phyloP scores from a whole-genome alignment of 2,113 vertebrate species.

The Peromyscus leucopus region DNA sequence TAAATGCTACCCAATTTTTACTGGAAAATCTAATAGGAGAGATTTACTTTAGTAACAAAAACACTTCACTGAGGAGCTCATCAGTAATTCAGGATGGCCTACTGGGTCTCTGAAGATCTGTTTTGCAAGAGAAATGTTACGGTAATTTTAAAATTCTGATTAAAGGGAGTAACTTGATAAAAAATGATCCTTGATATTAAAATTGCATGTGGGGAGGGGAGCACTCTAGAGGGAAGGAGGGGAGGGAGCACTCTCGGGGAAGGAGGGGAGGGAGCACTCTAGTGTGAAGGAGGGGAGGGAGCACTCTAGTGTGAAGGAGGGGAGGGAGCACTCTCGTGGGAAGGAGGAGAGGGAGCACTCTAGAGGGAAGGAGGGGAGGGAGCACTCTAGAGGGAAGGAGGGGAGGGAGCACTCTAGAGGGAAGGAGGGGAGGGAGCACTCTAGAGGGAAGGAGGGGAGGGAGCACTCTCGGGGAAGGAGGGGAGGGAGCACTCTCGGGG shows the following conservation, averaged over 20 bases:
- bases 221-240: neutral
- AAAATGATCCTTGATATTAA: slow-evolving; percentile 82
- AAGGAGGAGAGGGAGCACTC: neutral
- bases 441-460: slow-evolving; percentile 33
- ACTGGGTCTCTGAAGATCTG: slow-evolving; percentile 83
- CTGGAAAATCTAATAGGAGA: slow-evolving; percentile 83
- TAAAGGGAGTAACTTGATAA: slow-evolving; percentile 84
- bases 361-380: slow-evolving; percentile 32
- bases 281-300: too few species aligned
- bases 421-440: neutral
- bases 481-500: neutral
- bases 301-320: too few species aligned
- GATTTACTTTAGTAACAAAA: slow-evolving; percentile 87
- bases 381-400: too few species aligned
- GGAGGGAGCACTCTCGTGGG: too few species aligned
- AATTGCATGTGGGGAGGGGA: slow-evolving; percentile 70
- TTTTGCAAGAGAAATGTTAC: slow-evolving; percentile 86
- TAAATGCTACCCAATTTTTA: slow-evolving; percentile 79
- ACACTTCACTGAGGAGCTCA: slow-evolving; percentile 84
- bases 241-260: too few species aligned
- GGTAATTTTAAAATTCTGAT: slow-evolving; percentile 80
- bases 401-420: too few species aligned
- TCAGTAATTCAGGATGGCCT: slow-evolving; percentile 84
- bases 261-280: too few species aligned
- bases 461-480: too few species aligned